phyloP scores from a whole-genome alignment of 2,113 vertebrate genomes.

The Bothrops jararaca region DNA sequence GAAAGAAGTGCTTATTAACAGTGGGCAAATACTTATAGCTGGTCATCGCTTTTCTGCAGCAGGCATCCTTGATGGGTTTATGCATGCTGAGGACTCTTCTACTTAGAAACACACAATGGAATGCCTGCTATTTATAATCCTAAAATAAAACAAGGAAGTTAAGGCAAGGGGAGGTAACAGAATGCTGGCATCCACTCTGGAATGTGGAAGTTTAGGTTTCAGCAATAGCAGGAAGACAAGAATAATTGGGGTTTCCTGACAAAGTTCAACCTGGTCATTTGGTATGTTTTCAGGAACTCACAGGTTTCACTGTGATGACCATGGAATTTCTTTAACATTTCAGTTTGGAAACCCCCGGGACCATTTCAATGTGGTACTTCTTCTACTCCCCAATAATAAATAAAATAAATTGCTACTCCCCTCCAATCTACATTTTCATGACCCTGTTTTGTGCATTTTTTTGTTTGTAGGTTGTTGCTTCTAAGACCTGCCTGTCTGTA shows the following conservation, averaged over 20 bases:
- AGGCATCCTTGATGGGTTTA: neutral
- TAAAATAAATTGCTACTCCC: neutral
- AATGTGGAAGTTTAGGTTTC: neutral
- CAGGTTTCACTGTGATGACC: neutral
- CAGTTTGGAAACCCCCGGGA: neutral
- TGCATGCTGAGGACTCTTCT: neutral
- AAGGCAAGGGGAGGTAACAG: neutral
- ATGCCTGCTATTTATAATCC: constrained; percentile 20
- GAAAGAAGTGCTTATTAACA: neutral
- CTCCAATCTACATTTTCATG: neutral
- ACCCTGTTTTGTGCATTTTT: neutral
- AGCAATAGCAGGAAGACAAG: constrained; percentile 14
- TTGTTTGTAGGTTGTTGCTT: neutral
- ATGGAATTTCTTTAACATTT: neutral
- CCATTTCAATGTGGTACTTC: neutral
- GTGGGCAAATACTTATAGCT: neutral
- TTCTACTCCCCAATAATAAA: neutral
- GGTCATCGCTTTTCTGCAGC: neutral
- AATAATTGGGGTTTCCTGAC: neutral
- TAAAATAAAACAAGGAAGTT: neutral
- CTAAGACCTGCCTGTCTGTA: neutral
- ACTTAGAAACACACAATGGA: constrained; percentile 4
- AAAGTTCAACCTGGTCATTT: neutral
- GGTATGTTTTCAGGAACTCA: neutral
- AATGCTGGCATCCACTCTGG: constrained; percentile 6